phyloP scores from a whole-genome alignment of 2,113 vertebrate genomes.

The Gasterosteus nipponicus region DNA sequence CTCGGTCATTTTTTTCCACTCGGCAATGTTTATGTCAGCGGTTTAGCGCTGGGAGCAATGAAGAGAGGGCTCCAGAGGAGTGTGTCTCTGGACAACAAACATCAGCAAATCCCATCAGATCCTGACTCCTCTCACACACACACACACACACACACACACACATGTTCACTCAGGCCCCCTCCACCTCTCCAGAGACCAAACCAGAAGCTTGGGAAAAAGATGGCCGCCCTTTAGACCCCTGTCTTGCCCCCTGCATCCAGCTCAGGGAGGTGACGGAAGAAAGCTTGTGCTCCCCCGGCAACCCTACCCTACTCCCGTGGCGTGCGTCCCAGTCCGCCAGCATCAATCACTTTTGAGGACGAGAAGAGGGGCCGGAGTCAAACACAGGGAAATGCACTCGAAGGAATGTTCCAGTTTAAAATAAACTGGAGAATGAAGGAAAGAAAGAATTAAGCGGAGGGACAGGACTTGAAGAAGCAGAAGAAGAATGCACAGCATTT shows the following conservation, averaged over 20 bases:
- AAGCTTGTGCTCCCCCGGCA: constrained; percentile 70
- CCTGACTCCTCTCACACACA: constrained; percentile 50
- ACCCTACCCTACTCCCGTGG: constrained; percentile 64
- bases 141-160: constrained; percentile 38
- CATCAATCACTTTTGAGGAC: constrained; percentile 78
- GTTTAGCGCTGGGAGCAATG: constrained; percentile 69
- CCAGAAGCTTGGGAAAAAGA: constrained; percentile 84
- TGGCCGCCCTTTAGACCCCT: constrained; percentile 75
- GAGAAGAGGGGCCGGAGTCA: constrained; percentile 73
- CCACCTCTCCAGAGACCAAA: constrained; percentile 70
- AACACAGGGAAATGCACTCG: constrained; percentile 75
- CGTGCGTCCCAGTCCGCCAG: constrained; percentile 67
- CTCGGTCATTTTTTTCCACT: constrained; percentile 75
- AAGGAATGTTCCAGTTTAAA: constrained; percentile 83
- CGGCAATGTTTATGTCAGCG: constrained; percentile 77
- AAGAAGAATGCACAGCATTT: constrained; percentile 61
- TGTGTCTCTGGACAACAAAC: constrained; percentile 81
- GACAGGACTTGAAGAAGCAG: constrained; percentile 39
- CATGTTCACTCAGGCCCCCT: constrained; percentile 48
- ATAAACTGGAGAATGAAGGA: constrained; percentile 64
- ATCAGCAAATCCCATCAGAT: constrained; percentile 83
- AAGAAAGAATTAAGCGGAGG: constrained; percentile 4
- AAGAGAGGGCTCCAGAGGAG: constrained; percentile 70
- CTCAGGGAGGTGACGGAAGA: constrained; percentile 80
- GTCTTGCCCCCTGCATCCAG: constrained; percentile 73